Conservation (phyloP, 2,113 vertebrate species). For the Sapajus apella region DNA sequence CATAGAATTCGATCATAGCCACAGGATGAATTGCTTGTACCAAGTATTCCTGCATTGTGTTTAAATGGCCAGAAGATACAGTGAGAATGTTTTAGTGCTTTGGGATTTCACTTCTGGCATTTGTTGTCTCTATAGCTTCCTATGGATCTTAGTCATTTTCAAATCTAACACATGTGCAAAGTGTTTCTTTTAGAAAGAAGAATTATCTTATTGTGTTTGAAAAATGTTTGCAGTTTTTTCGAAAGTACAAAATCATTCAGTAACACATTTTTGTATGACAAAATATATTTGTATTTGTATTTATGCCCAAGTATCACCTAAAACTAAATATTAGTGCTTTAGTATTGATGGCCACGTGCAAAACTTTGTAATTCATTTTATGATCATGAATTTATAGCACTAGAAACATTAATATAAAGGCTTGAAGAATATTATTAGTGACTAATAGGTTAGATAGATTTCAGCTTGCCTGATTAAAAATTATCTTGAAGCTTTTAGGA, state of each 20-base stretch:
- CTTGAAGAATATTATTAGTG: constrained; percentile 14
- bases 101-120: background rate
- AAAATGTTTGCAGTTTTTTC: constrained; percentile 10
- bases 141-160: background rate
- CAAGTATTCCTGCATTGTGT: background rate
- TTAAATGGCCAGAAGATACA: background rate
- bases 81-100: background rate
- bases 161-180: background rate
- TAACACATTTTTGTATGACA: background rate
- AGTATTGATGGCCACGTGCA: background rate
- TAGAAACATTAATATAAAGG: background rate
- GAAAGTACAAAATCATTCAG: background rate
- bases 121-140: background rate
- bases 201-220: background rate
- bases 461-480: constrained; percentile 28
- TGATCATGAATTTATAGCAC: background rate
- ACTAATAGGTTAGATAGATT: background rate
- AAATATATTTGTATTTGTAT: background rate
- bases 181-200: background rate
- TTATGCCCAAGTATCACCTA: background rate
- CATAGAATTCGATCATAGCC: background rate
- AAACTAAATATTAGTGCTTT: background rate
- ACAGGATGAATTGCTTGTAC: background rate
- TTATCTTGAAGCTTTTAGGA: constrained; percentile 45
- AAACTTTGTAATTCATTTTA: background rate